Conservation (phyloP, 2,888 invertebrate genomes). For the Orchestes rusci region DNA sequence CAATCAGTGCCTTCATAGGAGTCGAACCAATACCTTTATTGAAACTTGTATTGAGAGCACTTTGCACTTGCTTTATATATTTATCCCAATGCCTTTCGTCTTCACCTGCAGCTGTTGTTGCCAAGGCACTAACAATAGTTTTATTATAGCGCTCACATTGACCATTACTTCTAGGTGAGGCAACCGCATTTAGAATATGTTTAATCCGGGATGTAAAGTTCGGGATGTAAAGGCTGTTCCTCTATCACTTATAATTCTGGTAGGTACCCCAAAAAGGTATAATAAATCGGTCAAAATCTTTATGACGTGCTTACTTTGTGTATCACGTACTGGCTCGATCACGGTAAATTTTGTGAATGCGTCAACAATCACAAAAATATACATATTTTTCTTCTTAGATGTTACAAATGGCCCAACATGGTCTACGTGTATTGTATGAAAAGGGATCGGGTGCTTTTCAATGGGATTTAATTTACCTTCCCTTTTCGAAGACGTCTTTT, state of each 20-base stretch:
- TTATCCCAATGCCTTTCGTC: conserved; percentile 27
- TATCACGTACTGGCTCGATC: conserved; percentile 8
- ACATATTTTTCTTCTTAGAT: conserved; percentile 12
- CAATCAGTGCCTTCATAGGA: conserved; percentile 25
- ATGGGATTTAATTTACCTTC: conserved; percentile 14
- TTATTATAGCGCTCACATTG: conserved; percentile 21
- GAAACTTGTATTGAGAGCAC: conserved; percentile 27
- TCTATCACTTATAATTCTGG: conserved; percentile 16
- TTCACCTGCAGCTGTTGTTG: conserved; percentile 16
- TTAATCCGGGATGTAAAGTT: too few relatives aligned
- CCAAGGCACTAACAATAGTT: conserved; percentile 3
- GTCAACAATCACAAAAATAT: conserved; percentile 16
- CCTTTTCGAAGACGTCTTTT: conserved; percentile 5
- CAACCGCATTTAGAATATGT: conserved; percentile 10
- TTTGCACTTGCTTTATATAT: conserved; percentile 26
- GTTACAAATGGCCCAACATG: conserved; percentile 15
- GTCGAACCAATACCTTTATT: conserved; percentile 24
- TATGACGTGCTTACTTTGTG: conserved; percentile 5
- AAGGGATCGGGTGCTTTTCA: conserved; percentile 11
- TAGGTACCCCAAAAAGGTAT: conserved; percentile 22
- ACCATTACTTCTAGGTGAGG: conserved; percentile 14
- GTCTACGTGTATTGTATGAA: conserved; percentile 13
- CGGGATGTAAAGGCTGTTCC: conserved; percentile 13
- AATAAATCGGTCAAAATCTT: conserved; percentile 18
- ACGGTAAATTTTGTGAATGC: conserved; percentile 16